Base-by-base conservation (phyloP, 2,797 vertebrate species). In the Anniella stebbinsi region DNA sequence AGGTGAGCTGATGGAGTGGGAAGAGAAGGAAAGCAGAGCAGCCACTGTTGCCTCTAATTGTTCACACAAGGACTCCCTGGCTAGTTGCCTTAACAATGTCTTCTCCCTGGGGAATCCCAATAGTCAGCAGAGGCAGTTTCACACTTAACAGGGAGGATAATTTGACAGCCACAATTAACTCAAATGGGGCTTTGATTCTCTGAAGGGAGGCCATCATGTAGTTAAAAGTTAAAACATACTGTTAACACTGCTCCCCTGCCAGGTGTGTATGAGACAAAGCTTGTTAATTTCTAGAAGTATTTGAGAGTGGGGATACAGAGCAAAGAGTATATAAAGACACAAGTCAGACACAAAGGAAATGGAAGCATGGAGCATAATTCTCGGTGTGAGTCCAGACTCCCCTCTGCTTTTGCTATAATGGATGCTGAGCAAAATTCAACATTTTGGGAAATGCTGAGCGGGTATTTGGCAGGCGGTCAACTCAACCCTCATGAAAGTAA, bases 101-200 rank as follows among this genome's bases (percentile, higher is more conserved):
- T 51, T 86, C 67, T 92, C 90, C 80, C 54, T 80, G 45, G 73
- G 83, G 82, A 77, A 70, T 84, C 28, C 48, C 80, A 45, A 36
- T 89, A 92, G 91, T 91, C 80, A 85, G 87, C 10, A 67, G 88
- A 88, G 84, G 63, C 90, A 85, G 45, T 57, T 93, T 94, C 88
- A 88, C 80, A 94, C 75, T 91, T 90, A 86, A 41, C 57, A 92
- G 81, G 30, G 86, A 93, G 66, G 72, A 93, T 90, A 94, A 81
- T 86, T 89, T 87, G 88, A 92, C 90, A 69, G 72, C 80, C 54
- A 91, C 70, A 60, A 86, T 88, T 84, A 94, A 88, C 88, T 86
- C 75, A 78, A 86, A 87, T 88, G 67, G 87, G 72, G 85, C 57
- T 69, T 94, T 90, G 85, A 51, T 89, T 82, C 81, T 94, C 93